Evolutionary conservation across 2,888 invertebrate species (phyloP), one percentile per base, ranked within the genome.

Genomic region (Lypha dubia): DNA sequence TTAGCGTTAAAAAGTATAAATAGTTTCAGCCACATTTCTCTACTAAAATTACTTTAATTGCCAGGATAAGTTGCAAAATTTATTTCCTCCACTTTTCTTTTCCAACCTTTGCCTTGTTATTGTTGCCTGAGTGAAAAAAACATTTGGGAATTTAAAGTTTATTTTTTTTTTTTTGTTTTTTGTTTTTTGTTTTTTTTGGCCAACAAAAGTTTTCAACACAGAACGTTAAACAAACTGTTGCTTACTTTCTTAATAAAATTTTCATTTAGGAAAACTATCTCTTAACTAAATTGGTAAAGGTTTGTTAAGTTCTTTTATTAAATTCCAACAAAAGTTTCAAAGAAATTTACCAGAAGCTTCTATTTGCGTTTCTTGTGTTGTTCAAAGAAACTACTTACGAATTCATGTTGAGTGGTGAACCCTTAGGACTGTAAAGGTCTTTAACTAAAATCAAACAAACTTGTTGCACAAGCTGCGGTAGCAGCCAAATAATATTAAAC

Each of bases 161-260:
- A n/a, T n/a, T n/a, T n/a, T n/a, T n/a, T n/a, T n/a, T n/a, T n/a
- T n/a, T n/a, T n/a, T n/a, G n/a, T n/a, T n/a, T n/a, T n/a, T n/a
- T n/a, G n/a, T n/a, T n/a, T n/a, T n/a, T n/a, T n/a, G n/a, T n/a
- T n/a, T n/a, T n/a, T n/a, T 24, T 44, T 46, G 49, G n/a, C 32
- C 41, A 17, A 62, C 15, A 28, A 41, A 49, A 32, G 9, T 28
- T 60, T 49, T n/a, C 6, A 11, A 38, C 49, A 22, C 60, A 17
- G 15, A 67, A 58, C 7, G 8, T 77, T 38, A 49, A 68, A 24
- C 58, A 70, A 71, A 71, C 71, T 79, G 79, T 79, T 79, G 63
- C 71, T 79, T n/a, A 32, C 41, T 41, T 70, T 51, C 41, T 35
- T 35, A 38, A 44, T 17, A 58, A 28, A 56, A 28, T 62, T 46